Conservation (phyloP, 2,113 vertebrate species). For the Cyprichromis sp. region DNA sequence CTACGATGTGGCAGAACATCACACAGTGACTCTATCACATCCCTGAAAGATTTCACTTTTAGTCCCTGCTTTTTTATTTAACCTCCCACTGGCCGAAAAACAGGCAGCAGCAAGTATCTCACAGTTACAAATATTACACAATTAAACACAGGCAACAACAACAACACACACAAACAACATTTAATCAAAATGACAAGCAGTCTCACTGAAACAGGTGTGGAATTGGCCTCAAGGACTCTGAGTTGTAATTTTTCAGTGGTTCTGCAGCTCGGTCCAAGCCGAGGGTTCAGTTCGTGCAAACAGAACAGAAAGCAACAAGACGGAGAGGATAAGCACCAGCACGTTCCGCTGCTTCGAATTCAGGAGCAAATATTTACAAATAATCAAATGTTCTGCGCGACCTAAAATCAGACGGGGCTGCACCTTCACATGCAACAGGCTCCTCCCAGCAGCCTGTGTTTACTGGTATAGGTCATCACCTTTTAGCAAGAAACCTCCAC, state of each 20-base stretch:
- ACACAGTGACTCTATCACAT: neutral
- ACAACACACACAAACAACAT: neutral
- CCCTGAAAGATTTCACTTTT: neutral
- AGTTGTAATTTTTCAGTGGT: neutral
- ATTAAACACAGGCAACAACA: neutral
- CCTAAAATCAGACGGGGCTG: neutral
- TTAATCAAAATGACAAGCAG: neutral
- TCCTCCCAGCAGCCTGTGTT: neutral
- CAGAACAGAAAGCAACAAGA: neutral
- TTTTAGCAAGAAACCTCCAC: neutral
- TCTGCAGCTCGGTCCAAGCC: neutral
- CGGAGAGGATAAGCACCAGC: fast-evolving
- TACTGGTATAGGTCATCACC: neutral
- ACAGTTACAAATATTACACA: neutral
- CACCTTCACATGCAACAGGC: neutral
- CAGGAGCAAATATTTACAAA: neutral
- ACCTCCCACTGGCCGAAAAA: neutral
- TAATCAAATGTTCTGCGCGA: neutral
- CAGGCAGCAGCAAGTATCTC: neutral
- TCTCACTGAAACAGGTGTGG: neutral
- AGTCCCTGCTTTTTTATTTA: too few species aligned
- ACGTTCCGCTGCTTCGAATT: neutral
- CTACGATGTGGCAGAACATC: neutral
- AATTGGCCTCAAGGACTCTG: neutral
- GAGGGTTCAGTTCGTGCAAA: neutral